phyloP scores from a whole-genome alignment of 2,113 vertebrate genomes.

The Hemiscyllium ocellatum region DNA sequence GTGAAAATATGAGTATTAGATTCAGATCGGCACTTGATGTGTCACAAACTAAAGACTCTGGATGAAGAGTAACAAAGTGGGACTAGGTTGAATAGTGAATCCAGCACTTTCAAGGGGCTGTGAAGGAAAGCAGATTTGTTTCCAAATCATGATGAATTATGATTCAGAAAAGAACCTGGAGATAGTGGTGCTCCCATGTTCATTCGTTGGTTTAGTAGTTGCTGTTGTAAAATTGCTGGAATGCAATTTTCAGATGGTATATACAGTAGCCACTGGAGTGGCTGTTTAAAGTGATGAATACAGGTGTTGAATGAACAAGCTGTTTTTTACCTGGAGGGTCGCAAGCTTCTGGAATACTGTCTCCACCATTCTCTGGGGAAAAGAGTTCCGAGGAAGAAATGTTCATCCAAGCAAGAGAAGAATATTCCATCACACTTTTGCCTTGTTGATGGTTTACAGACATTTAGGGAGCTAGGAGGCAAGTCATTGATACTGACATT shows the following conservation, averaged over 20 bases:
- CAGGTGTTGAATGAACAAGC: background rate
- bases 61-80: background rate
- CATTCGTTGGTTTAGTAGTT: background rate
- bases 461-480: background rate
- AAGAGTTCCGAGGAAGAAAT: background rate
- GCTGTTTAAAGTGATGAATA: background rate
- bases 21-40: background rate
- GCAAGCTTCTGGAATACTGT: background rate
- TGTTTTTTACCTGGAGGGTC: background rate
- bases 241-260: background rate
- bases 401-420: background rate
- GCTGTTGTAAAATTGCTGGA: background rate
- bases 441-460: background rate
- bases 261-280: no score
- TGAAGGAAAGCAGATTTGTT: background rate
- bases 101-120: background rate
- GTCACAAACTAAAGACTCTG: background rate
- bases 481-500: background rate
- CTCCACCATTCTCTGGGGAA: no score
- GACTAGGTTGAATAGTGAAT: background rate
- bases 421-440: background rate
- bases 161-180: background rate
- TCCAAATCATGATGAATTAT: background rate
- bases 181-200: background rate
- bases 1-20: background rate